These are phyloP conservation scores for Watersipora subatra DNA, from an alignment of 1,140 invertebrate species.

Conservation along the genomic window DNA sequence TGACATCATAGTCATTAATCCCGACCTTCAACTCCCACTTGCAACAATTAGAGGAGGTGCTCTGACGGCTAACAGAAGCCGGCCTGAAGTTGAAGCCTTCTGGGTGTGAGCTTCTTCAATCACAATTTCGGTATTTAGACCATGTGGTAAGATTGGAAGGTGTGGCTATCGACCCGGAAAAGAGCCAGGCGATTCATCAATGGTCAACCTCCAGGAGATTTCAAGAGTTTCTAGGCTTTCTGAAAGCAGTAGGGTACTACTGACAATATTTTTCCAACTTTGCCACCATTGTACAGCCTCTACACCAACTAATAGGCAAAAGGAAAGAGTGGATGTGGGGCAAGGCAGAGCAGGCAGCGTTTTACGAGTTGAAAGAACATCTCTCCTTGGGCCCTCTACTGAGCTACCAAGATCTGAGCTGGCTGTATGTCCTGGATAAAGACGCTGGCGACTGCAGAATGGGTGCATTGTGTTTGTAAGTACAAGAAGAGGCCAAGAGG, in stretches of 20 bases:
- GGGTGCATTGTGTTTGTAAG: too few relatives aligned
- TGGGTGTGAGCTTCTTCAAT: slow-evolving; percentile 37
- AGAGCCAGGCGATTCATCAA: slow-evolving; percentile 18
- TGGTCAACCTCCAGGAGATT: slow-evolving; percentile 21
- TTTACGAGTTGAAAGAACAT: too few relatives aligned
- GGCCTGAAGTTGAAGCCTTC: slow-evolving; percentile 37
- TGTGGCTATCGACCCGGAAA: slow-evolving; percentile 17
- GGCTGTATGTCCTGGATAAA: too few relatives aligned
- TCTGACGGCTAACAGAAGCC: slow-evolving; percentile 9
- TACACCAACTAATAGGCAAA: slow-evolving; percentile 14
- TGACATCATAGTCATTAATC: slow-evolving; percentile 11
- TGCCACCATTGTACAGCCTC: slow-evolving; percentile 16
- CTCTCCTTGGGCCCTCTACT: too few relatives aligned
- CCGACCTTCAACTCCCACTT: background rate
- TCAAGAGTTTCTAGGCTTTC: slow-evolving; percentile 21
- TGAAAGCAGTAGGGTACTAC: slow-evolving; percentile 21
- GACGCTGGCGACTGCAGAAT: too few relatives aligned
- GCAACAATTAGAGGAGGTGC: slow-evolving; percentile 4
- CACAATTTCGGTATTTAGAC: slow-evolving; percentile 17
- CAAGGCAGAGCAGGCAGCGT: too few relatives aligned
- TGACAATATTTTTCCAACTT: slow-evolving; percentile 19
- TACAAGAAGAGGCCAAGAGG: too few relatives aligned
- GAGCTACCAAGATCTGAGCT: too few relatives aligned
- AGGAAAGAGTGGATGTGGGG: too few relatives aligned
- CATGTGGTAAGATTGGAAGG: slow-evolving; percentile 18